Evolutionary conservation across 1,140 invertebrate genomes (phyloP), one percentile per base, ranked within the genome.

Genomic region (Brachionus calyciflorus): DNA sequence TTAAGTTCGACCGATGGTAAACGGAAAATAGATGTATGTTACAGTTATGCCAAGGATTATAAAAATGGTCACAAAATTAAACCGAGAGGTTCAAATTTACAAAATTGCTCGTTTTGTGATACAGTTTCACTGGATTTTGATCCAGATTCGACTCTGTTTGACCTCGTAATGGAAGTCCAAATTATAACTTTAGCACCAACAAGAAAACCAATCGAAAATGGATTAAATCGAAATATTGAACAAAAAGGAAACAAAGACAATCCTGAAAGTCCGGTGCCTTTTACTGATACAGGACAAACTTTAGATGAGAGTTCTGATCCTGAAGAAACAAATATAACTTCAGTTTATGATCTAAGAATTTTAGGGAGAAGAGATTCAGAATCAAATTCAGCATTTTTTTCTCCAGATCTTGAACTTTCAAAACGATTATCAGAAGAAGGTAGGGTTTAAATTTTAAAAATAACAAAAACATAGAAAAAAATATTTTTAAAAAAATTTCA

Each of bases 41-140:
- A 55, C 46, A 51, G 33, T 24, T 51, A 73, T 55, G 24, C 28
- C 19, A 73, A 73, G 6, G 28, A 73, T 33, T 73, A 17, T 21
- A 49, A 73, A 30, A 73, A 73, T 21, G 24, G 10, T n/a, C 21
- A 55, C 17, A 30, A 37, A 51, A 21, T 41, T 17, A 44, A 41
- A n/a, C 40, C 46, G 30, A 49, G 37, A 49, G 46, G 46, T n/a
- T 73, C 46, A 21, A 51, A 44, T 5, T 33, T 73, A 14, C 46
- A 73, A 73, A 73, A 55, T 40, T 55, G 46, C 30, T 73, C 69
- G 24, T 51, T 73, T 55, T 73, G 69, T 55, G 69, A 73, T 21
- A 73, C 69, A 19, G 21, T 73, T 51, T 51, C 46, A 19, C 30
- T 73, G 3, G 69, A 73, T 26, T 51, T 73, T 73, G 69, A 73